A percentile compares a stretch with the other conserved stretches of the same genome.
phyloP scores from a whole-genome alignment of 2,113 vertebrate genomes.

The Labrus mixtus region DNA sequence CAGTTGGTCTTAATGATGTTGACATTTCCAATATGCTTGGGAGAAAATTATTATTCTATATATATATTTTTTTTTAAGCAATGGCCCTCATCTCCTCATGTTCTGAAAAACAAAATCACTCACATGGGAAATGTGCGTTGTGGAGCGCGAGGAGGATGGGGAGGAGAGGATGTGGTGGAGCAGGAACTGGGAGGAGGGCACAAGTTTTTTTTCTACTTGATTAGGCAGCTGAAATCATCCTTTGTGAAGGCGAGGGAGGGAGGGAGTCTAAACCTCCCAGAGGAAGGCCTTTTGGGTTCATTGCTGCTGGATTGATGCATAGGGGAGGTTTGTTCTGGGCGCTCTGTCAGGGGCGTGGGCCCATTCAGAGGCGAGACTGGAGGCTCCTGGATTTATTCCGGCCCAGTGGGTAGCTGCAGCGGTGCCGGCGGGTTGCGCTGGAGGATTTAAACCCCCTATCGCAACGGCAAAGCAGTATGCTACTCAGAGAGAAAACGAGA shows the following conservation, averaged over 20 bases:
- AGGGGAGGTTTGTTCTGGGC: conserved; percentile 59
- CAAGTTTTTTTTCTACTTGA: conserved; percentile 71
- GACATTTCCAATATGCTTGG: conserved; percentile 77
- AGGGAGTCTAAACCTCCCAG: conserved; percentile 57
- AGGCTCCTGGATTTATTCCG: conserved; percentile 74
- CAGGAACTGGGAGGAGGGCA: conserved; percentile 57
- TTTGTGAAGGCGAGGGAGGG: conserved; percentile 64
- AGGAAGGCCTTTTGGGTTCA: conserved; percentile 73
- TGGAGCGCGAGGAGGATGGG: conserved; percentile 12
- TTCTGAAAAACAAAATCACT: conserved; percentile 70
- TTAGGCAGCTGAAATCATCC: conserved; percentile 77
- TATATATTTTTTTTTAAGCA: conserved; percentile 58
- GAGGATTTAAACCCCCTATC: conserved; percentile 65
- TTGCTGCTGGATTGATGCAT: conserved; percentile 52
- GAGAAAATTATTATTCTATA: too few species aligned
- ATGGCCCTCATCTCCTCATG: conserved; percentile 47
- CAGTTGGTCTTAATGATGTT: conserved; percentile 75
- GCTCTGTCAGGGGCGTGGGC: conserved; percentile 66
- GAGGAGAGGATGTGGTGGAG: conserved; percentile 21
- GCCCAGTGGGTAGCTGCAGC: conserved; percentile 65
- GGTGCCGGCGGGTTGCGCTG: conserved; percentile 42
- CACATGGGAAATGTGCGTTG: conserved; percentile 70
- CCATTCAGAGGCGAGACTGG: conserved; percentile 66
- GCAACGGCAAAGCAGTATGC: conserved; percentile 43
- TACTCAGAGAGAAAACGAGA: conserved; percentile 48